These are phyloP conservation scores for Drosophila ambigua DNA, from an alignment of 1,140 invertebrate species.

Conservation along the genomic window DNA sequence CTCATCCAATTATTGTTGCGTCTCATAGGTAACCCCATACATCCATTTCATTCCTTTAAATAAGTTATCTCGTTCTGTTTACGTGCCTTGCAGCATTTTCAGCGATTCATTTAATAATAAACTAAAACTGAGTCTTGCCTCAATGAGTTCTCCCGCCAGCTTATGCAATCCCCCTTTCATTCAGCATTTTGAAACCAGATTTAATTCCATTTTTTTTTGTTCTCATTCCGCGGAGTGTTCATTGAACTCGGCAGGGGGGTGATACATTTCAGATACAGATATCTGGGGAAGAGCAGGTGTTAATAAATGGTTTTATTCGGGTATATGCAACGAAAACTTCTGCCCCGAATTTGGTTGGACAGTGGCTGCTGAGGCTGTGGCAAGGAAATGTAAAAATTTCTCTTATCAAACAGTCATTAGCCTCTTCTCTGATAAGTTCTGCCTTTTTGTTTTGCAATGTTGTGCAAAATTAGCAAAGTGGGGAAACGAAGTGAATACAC, in stretches of 20 bases:
- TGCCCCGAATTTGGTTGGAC: too few relatives aligned
- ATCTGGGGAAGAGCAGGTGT: slow-evolving; percentile 21
- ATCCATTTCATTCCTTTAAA: slow-evolving; percentile 2
- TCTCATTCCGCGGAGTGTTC: slow-evolving; percentile 18
- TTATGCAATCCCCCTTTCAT: slow-evolving; percentile 7
- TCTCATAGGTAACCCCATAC: slow-evolving; percentile 23
- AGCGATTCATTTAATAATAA: slow-evolving; percentile 8
- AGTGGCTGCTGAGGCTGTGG: too few relatives aligned
- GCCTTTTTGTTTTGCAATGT: not conserved
- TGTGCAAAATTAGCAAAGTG: not conserved
- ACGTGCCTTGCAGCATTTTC: slow-evolving; percentile 21
- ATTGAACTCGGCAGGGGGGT: slow-evolving; percentile 29
- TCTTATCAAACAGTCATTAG: not conserved
- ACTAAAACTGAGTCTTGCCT: slow-evolving; percentile 12
- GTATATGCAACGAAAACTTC: too few relatives aligned
- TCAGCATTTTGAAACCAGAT: slow-evolving; percentile 11
- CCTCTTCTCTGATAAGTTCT: not conserved
- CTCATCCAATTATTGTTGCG: slow-evolving; percentile 27
- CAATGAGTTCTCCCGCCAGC: slow-evolving; percentile 20
- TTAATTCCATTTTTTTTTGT: slow-evolving; percentile 23
- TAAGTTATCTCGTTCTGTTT: slow-evolving; percentile 18
- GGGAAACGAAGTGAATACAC: not conserved
- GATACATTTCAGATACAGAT: not conserved
- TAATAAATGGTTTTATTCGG: slow-evolving; percentile 8
- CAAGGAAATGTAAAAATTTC: not conserved